Conservation (phyloP, 2,888 invertebrate species). For the Meliscaeva auricollis region DNA sequence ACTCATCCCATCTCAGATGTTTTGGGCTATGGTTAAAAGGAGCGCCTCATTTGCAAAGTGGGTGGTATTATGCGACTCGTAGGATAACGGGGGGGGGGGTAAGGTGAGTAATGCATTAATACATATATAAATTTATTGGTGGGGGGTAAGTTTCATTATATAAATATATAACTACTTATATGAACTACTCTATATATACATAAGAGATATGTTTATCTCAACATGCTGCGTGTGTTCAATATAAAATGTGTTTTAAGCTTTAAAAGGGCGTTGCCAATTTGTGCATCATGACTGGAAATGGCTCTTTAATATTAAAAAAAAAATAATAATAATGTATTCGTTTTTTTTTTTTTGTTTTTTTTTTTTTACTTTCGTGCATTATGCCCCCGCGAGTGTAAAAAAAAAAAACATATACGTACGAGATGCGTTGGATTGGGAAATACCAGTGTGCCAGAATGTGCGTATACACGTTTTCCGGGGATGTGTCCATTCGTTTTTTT, state of each 20-base stretch:
- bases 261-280: constrained; percentile 76
- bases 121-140: constrained; percentile 35
- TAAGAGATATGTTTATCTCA: constrained; percentile 19
- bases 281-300: constrained; percentile 29
- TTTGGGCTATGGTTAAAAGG: constrained; percentile 25
- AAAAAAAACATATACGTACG: constrained; percentile 22
- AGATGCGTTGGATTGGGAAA: constrained; percentile 45
- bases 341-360: neutral
- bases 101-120: constrained; percentile 4
- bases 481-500: constrained; percentile 12
- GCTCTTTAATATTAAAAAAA: constrained; percentile 55
- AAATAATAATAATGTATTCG: neutral
- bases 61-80: constrained; percentile 51
- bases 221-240: constrained; percentile 68
- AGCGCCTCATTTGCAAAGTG: constrained; percentile 26
- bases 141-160: constrained; percentile 72
- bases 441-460: constrained; percentile 27
- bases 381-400: neutral
- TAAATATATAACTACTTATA: constrained; percentile 52
- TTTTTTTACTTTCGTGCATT: constrained; percentile 28
- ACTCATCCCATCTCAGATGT: constrained; percentile 7
- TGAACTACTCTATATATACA: constrained; percentile 2
- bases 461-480: constrained; percentile 43
- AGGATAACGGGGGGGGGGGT: neutral
- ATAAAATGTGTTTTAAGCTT: constrained; percentile 70